A percentile compares a stretch with the other conserved stretches of the same genome.
Evolutionary conservation across 2,113 vertebrate species (phyloP).

Genomic region (Notothenia rossii): DNA sequence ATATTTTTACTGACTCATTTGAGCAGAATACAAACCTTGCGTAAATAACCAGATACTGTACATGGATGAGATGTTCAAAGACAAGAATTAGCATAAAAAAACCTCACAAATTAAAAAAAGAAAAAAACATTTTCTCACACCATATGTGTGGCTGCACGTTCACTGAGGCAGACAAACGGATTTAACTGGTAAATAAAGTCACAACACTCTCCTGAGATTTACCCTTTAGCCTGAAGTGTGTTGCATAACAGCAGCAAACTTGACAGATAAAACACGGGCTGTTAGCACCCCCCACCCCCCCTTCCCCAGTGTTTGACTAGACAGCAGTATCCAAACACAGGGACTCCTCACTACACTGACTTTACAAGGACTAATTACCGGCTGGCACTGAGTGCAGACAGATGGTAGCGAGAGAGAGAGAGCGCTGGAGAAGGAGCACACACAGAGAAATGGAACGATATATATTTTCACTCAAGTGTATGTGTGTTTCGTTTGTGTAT

Average conservation of each 20-base stretch:
- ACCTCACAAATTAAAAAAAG: constrained; percentile 20
- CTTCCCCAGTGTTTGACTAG: constrained; percentile 67
- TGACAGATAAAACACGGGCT: constrained; percentile 75
- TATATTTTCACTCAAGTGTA: constrained; percentile 26
- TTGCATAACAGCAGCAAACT: constrained; percentile 73
- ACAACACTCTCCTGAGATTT: constrained; percentile 64
- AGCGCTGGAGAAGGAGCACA: constrained; percentile 60
- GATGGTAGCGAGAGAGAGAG: constrained; percentile 67
- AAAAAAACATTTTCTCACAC: constrained; percentile 3
- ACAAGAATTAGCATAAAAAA: constrained; percentile 50
- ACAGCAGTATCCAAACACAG: constrained; percentile 75
- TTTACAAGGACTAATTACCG: constrained; percentile 82
- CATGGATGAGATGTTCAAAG: constrained; percentile 36
- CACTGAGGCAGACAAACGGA: constrained; percentile 53
- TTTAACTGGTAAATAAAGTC: constrained; percentile 66
- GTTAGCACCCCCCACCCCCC: constrained; percentile 45
- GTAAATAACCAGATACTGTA: constrained; percentile 38
- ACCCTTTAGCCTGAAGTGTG: constrained; percentile 69
- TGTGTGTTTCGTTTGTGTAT: constrained; percentile 53
- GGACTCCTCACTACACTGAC: constrained; percentile 73
- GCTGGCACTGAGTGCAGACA: constrained; percentile 75
- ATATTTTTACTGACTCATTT: constrained; percentile 17
- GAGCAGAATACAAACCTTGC: constrained; percentile 2
- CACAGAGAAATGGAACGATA: constrained; percentile 47
- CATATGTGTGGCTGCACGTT: constrained; percentile 25